These are phyloP conservation scores for Dicrurus megarhynchus DNA, from an alignment of 2,113 vertebrate genomes.

Conservation along the genomic window DNA sequence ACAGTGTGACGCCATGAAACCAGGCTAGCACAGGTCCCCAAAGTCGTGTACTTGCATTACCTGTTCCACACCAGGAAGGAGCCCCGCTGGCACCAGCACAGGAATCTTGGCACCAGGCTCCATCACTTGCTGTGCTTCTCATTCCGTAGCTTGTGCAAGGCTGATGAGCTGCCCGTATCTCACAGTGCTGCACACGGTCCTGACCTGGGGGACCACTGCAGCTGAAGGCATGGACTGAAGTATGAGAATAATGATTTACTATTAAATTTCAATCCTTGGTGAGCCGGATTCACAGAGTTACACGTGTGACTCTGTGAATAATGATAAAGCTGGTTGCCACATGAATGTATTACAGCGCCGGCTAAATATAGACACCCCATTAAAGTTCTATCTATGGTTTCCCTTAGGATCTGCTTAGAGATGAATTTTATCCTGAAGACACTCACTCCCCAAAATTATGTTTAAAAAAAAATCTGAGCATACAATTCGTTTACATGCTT, in stretches of 20 bases:
- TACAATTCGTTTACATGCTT: neutral
- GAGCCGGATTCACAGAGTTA: neutral
- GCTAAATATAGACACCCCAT: neutral
- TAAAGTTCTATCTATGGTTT: neutral
- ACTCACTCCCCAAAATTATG: neutral
- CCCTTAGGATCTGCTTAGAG: neutral
- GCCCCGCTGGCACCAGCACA: rapidly evolving
- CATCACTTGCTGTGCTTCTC: neutral
- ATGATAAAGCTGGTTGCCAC: neutral
- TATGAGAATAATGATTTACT: neutral
- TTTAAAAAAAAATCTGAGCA: neutral
- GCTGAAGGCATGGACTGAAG: neutral
- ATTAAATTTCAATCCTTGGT: neutral
- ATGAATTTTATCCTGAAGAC: neutral
- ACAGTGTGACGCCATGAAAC: neutral
- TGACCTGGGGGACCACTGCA: neutral
- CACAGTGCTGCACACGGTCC: rapidly evolving
- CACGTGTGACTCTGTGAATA: neutral
- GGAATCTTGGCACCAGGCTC: neutral
- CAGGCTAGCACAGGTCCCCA: neutral
- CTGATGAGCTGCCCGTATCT: neutral
- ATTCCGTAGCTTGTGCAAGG: rapidly evolving
- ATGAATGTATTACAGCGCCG: rapidly evolving
- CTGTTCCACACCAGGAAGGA: neutral
- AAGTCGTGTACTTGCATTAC: rapidly evolving